Conservation (phyloP, 2,113 vertebrate species). For the Colius striatus region DNA sequence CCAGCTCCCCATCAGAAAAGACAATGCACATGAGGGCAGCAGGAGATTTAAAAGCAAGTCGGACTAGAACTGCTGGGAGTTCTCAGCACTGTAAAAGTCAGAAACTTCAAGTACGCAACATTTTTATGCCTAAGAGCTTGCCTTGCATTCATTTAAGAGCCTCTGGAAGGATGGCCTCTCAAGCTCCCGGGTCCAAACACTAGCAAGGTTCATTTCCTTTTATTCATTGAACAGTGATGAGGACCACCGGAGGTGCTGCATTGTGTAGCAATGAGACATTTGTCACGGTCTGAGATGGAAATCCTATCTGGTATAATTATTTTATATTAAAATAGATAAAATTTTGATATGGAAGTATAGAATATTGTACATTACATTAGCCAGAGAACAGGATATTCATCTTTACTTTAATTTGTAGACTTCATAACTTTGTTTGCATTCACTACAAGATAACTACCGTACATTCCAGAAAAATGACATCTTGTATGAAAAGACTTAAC, state of each 20-base stretch:
- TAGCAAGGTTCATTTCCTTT: slow-evolving; percentile 4
- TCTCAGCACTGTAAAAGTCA: neutral
- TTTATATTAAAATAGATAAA: slow-evolving; percentile 75
- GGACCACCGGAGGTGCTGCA: slow-evolving; percentile 57
- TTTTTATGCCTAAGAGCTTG: neutral
- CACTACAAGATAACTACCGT: slow-evolving; percentile 52
- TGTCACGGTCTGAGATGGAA: slow-evolving; percentile 44
- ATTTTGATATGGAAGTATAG: slow-evolving; percentile 68
- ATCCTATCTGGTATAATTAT: slow-evolving; percentile 69
- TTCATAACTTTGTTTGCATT: slow-evolving; percentile 66
- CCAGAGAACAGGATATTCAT: slow-evolving; percentile 62
- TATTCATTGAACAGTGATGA: neutral
- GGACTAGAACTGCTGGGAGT: neutral
- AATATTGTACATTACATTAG: slow-evolving; percentile 45
- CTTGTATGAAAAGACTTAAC: slow-evolving; percentile 53
- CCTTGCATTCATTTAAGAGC: neutral
- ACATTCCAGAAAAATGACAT: slow-evolving; percentile 66
- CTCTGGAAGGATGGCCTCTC: neutral
- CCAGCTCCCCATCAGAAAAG: neutral
- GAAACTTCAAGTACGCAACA: neutral
- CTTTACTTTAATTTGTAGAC: slow-evolving; percentile 65
- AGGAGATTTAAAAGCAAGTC: neutral
- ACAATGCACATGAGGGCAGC: fast-evolving
- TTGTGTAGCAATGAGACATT: slow-evolving; percentile 26
- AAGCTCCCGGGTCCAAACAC: neutral